Evolutionary conservation across 92 coral and sea anemone genomes (phyloP).

Genomic region (Diadumene lineata): DNA sequence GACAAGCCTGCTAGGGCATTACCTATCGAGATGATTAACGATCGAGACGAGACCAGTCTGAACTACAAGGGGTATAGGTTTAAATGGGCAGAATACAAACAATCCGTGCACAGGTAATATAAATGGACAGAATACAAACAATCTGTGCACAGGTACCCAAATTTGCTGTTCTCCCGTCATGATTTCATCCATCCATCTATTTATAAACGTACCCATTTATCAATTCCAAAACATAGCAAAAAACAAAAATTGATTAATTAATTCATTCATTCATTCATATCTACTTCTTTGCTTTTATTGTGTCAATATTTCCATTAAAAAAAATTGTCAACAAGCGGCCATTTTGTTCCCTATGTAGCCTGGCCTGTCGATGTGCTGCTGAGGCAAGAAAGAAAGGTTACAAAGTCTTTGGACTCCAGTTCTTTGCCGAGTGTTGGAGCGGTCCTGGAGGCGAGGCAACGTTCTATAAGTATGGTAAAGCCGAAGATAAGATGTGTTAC

Average conservation of each 20-base stretch:
- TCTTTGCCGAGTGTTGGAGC: constrained; percentile 65
- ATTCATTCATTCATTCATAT: neutral
- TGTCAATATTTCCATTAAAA: neutral
- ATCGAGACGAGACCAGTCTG: constrained; percentile 45
- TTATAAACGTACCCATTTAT: too few species aligned
- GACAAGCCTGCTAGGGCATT: constrained; percentile 36
- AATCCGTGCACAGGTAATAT: constrained; percentile 58
- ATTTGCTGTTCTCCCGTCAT: neutral
- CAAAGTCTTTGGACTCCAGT: constrained; percentile 61
- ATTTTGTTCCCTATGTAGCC: neutral
- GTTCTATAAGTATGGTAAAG: constrained; percentile 48
- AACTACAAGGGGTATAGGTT: constrained; percentile 47
- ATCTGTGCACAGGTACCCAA: neutral
- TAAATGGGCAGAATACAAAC: constrained; percentile 47
- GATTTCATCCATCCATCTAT: neutral
- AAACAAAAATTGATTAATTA: too few species aligned
- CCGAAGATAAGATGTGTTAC: constrained; percentile 17
- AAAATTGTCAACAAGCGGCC: neutral
- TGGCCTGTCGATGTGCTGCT: constrained; percentile 66
- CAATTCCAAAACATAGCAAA: too few species aligned
- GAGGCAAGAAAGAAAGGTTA: constrained; percentile 44
- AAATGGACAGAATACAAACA: neutral
- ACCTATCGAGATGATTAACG: constrained; percentile 33
- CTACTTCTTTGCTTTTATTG: neutral
- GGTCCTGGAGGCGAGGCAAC: constrained; percentile 43